A percentile compares a stretch with the other conserved stretches of the same genome.
Conservation (phyloP, 2,888 invertebrate genomes). For the Eupithecia inturbata region DNA sequence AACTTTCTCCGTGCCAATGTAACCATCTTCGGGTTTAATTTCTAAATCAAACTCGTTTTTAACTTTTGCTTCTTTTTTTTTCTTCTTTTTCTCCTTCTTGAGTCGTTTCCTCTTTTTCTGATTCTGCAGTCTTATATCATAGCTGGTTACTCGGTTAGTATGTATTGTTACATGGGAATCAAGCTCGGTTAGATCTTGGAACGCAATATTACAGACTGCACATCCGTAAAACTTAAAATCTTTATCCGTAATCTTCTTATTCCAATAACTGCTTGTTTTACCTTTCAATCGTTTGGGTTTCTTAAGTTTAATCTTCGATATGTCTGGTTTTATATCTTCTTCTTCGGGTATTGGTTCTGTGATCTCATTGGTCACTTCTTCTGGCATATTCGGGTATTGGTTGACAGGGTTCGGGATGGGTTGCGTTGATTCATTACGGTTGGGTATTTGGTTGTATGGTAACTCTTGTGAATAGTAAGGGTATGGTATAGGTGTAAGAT, state of each 20-base stretch:
- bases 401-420: neutral
- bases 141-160: constrained; percentile 73
- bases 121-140: constrained; percentile 69
- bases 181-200: constrained; percentile 57
- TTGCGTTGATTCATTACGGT: constrained; percentile 10
- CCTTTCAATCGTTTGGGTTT: constrained; percentile 41
- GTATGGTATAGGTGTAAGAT: constrained; percentile 29
- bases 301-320: constrained; percentile 42
- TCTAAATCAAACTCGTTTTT: constrained; percentile 58
- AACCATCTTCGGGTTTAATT: constrained; percentile 77
- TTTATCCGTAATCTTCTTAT: constrained; percentile 68
- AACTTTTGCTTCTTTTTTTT: constrained; percentile 57
- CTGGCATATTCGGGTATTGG: neutral
- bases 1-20: constrained; percentile 69
- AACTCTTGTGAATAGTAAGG: constrained; percentile 41
- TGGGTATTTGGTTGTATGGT: constrained; percentile 30
- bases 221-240: constrained; percentile 75
- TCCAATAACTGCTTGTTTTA: constrained; percentile 65
- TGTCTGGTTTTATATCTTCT: constrained; percentile 48
- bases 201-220: constrained; percentile 70
- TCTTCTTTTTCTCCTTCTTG: constrained; percentile 65
- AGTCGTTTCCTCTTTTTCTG: constrained; percentile 64
- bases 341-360: constrained; percentile 17
- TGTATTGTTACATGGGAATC: constrained; percentile 71
- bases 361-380: constrained; percentile 1